Evolutionary conservation across 2,113 vertebrate species (phyloP), one percentile per base, ranked within the genome.

Genomic region (Pangasianodon gigas): DNA sequence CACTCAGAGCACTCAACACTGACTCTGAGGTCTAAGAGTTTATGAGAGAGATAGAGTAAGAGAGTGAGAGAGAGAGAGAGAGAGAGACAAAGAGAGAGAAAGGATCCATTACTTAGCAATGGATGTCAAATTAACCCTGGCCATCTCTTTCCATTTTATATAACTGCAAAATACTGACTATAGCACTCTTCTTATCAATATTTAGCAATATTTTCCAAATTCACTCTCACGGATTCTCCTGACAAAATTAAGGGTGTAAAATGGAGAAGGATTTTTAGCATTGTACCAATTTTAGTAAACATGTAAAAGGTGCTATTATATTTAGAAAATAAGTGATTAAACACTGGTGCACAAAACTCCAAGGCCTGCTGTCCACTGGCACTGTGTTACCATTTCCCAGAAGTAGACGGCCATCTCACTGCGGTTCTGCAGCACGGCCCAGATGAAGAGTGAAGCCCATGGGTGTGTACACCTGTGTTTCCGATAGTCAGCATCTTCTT

Each of bases 321-420:
- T 7, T 18, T 71, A 8, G n/a, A 37, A 71, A 37, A 41, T 7
- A 41, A 37, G 16, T 5, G 14, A 37, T 71, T 71, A 6, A 41
- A 71, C 6, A 71, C 69, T 37, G 32, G 6, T 9, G 74, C 41
- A 21, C 32, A 74, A 4, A 37, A 71, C 6, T 44, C 71, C 37
- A 46, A 46, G 21, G 3, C 21, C 9, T 46, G 21, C 32, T 44
- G 41, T 24, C 19, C 19, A 56, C 41, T 82, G 26, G n/a, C 81
- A 58, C 2, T 24, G n/a, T 26, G 1, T 95, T 95, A 98, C 97
- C 97, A 97, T 97, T 93, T 98, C 97, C 97, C 97, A 98, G 95
- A 97, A 98, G 93, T 96, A 97, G 54, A 94, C 86, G 6, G 97
- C 97, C 97, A 98, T 98, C 91, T 97, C 95, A 0, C 94, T 94